Evolutionary conservation across 2,888 invertebrate species (phyloP), one percentile per base, ranked within the genome.

Genomic region (Vanessa cardui): DNA sequence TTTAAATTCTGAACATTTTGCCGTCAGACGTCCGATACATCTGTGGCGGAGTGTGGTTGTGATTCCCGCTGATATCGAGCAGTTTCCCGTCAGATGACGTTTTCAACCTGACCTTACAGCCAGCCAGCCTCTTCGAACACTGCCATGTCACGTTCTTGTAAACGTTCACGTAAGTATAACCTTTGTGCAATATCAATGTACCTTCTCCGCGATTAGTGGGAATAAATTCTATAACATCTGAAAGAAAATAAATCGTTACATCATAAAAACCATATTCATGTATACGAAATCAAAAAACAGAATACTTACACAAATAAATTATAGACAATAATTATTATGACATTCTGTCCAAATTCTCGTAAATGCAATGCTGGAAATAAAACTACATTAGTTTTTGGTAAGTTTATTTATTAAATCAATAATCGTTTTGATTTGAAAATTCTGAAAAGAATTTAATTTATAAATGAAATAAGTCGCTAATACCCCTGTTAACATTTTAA

Each of bases 101-200:
- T 31, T 63, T 69, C 20, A 69, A 21, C 12, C 60, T 59, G 4
- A 66, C 66, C 26, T 54, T 66, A 33, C 69, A 69, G 1, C 66
- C 69, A 39, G 44, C 56, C 18, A 20, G 16, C 49, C 66, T 59
- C 20, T 66, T 69, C 12, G 63, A 75, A 26, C 76, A 78, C 52
- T 73, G 74, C 77, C 77, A 78, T 16, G 80, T 68, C 0, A 74
- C 76, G 6, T 72, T 75, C 33, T 74, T 78, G 16, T 79, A 79
- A 74, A 78, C 80, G 31, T 68, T 65, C 16, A 60, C 60, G 69
- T 76, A 83, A 67, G 64, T 78, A 49, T 71, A 72, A 18, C 69
- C 67, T 31, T 64, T 49, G 52, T 67, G 65, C 33, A 71, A 12
- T 12, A 73, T 20, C 47, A 73, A 56, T 6, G 31, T 50, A 18